Percentiles rank a stretch among this genome's conserved stretches.
Conservation (phyloP, 23 tunicate genomes). For the Trididemnum nubilum region DNA sequence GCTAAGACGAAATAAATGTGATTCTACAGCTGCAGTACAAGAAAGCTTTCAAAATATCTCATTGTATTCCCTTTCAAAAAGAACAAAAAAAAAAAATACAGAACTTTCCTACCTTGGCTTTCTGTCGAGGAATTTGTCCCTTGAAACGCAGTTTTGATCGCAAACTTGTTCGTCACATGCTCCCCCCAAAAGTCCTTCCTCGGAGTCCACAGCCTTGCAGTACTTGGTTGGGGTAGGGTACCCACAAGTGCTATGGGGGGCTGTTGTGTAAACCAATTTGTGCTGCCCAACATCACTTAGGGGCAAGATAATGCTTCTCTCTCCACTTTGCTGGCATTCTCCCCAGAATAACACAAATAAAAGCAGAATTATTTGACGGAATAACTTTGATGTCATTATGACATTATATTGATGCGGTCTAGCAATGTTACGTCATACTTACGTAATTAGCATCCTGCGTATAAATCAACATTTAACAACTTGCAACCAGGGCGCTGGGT, state of each 20-base stretch:
- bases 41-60: too few relatives aligned
- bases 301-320: too few relatives aligned
- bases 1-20: too few relatives aligned
- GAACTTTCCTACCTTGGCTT: conserved; percentile 4
- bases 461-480: too few relatives aligned
- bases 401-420: too few relatives aligned
- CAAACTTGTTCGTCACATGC: conserved; percentile 54
- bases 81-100: too few relatives aligned
- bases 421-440: too few relatives aligned
- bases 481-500: too few relatives aligned
- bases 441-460: too few relatives aligned
- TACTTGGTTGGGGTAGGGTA: conserved; percentile 21
- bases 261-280: conserved; percentile 44
- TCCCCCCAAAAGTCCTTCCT: conserved; percentile 39
- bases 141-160: conserved; percentile 56
- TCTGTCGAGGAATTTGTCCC: conserved; percentile 34
- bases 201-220: conserved; percentile 64
- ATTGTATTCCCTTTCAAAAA: too few relatives aligned
- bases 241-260: conserved; percentile 62
- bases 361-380: neutral
- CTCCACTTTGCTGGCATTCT: conserved; percentile 17
- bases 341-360: neutral
- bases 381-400: too few relatives aligned
- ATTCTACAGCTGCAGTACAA: too few relatives aligned
- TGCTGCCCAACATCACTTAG: conserved; percentile 43